phyloP scores from a whole-genome alignment of 30 jellyfish, hydroid and myxozoan genomes.

The Pelagia noctiluca region DNA sequence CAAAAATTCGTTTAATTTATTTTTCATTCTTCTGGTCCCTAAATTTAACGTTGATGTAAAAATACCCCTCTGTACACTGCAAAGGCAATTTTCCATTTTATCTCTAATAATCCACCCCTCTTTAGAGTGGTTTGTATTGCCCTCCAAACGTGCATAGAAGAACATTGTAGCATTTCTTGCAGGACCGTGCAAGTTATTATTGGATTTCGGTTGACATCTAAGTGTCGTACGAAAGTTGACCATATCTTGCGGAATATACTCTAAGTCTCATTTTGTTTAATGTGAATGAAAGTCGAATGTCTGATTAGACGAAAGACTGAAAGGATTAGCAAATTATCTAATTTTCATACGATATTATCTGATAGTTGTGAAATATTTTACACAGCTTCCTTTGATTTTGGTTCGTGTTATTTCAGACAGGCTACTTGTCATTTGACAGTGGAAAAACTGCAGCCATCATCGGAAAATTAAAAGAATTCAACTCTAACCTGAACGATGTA shows the following conservation, averaged over 20 bases:
- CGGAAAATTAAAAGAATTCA: conserved; percentile 81
- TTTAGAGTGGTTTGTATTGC: not conserved
- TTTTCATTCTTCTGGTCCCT: too few relatives aligned
- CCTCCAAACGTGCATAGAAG: not conserved
- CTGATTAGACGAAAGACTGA: too few relatives aligned
- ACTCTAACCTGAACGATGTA: conserved; percentile 72
- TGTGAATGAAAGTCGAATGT: too few relatives aligned
- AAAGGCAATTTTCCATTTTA: not conserved
- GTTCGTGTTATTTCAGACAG: conserved; percentile 45
- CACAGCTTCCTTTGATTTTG: not conserved
- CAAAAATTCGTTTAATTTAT: too few relatives aligned
- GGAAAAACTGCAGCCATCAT: conserved; percentile 80
- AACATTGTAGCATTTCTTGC: too few relatives aligned
- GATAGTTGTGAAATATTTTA: not conserved
- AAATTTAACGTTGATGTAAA: too few relatives aligned
- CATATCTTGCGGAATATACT: too few relatives aligned
- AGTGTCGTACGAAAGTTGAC: too few relatives aligned
- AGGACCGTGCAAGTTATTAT: too few relatives aligned
- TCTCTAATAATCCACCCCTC: not conserved
- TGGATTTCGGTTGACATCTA: too few relatives aligned
- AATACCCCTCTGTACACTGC: not conserved
- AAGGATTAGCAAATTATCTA: too few relatives aligned
- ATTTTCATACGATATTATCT: not conserved
- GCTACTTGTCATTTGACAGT: conserved; percentile 68
- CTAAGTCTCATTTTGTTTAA: too few relatives aligned